A percentile compares a stretch with the other conserved stretches of the same genome.
Evolutionary conservation across 1,140 invertebrate genomes (phyloP).

Genomic region (Lordiphosa clarofinis): DNA sequence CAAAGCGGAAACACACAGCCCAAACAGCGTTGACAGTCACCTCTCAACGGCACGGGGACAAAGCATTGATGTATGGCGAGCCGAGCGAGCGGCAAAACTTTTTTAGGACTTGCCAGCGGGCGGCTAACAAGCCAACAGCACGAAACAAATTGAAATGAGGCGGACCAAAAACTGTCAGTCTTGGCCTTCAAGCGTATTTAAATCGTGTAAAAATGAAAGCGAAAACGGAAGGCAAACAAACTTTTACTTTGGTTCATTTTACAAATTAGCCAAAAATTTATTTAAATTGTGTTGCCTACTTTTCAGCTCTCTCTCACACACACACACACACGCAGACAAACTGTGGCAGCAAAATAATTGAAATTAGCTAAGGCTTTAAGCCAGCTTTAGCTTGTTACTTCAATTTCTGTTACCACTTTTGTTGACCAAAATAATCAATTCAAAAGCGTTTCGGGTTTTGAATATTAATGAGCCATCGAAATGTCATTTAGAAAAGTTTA

Average conservation of each 20-base stretch:
- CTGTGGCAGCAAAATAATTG: constrained; percentile 33
- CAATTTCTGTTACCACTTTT: too few relatives aligned
- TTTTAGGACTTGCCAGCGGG: constrained; percentile 52
- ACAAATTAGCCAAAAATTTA: constrained; percentile 67
- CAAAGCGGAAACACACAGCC: constrained; percentile 60
- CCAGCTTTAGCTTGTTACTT: too few relatives aligned
- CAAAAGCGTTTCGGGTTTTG: too few relatives aligned
- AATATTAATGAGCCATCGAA: too few relatives aligned
- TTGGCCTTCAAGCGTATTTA: constrained; percentile 55
- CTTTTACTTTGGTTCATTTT: constrained; percentile 47
- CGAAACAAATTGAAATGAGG: constrained; percentile 68
- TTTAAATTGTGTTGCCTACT: constrained; percentile 65
- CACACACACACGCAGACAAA: constrained; percentile 7
- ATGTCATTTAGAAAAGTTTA: too few relatives aligned
- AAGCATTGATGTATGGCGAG: constrained; percentile 55
- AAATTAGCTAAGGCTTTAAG: constrained; percentile 2
- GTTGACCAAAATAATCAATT: too few relatives aligned
- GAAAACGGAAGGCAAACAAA: constrained; percentile 39
- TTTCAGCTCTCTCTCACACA: not conserved
- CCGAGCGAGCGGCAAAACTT: constrained; percentile 13
- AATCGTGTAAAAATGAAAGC: constrained; percentile 42
- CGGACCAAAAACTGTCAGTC: constrained; percentile 43
- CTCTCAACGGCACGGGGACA: constrained; percentile 44
- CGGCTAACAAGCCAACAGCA: constrained; percentile 62
- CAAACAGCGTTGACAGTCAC: constrained; percentile 48